Conservation (phyloP, 1,140 invertebrate genomes). For the Brachionus calyciflorus region DNA sequence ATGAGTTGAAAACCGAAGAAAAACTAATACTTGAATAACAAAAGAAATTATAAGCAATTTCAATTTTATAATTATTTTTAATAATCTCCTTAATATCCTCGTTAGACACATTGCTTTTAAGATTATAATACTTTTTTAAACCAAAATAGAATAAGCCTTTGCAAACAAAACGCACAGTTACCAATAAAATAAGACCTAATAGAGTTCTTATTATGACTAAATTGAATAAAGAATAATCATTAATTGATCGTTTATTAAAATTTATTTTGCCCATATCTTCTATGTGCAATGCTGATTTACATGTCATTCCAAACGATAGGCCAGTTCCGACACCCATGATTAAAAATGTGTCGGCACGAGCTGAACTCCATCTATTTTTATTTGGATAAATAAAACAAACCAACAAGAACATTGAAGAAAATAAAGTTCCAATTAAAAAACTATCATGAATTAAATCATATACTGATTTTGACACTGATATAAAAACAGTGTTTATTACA, state of each 20-base stretch:
- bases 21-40: conserved; percentile 23
- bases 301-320: conserved; percentile 9
- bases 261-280: conserved; percentile 7
- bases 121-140: not conserved
- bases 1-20: not conserved
- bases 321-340: conserved; percentile 39
- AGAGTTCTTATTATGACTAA: not conserved
- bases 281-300: not conserved
- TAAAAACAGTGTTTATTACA: not conserved
- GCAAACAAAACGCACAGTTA: not conserved
- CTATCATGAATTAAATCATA: not conserved
- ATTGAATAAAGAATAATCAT: not conserved
- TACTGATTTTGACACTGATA: not conserved
- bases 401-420: not conserved
- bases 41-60: conserved; percentile 29
- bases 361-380: conserved; percentile 17
- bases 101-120: not conserved
- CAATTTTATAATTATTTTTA: conserved; percentile 21
- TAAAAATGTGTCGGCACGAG: conserved; percentile 35
- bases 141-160: not conserved
- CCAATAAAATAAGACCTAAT: not conserved
- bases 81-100: not conserved
- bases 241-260: not conserved
- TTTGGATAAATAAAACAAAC: conserved; percentile 42
- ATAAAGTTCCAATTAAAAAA: not conserved